Evolutionary conservation across 1,140 invertebrate species (phyloP).

Genomic region (Drosophila sechellia): DNA sequence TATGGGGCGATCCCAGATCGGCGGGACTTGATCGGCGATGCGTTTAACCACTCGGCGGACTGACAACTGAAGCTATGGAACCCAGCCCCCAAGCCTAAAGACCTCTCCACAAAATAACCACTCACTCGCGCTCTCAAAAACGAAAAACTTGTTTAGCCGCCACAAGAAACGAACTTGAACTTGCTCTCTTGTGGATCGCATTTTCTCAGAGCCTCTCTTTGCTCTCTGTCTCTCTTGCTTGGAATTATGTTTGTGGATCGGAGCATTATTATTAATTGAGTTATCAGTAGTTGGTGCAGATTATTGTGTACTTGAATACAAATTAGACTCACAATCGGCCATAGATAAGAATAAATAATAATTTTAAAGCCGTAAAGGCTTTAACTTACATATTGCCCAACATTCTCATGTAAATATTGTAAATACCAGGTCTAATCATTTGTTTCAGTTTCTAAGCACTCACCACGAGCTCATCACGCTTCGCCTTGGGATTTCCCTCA

Average conservation of each 20-base stretch:
- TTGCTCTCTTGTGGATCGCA: slow-evolving; percentile 29
- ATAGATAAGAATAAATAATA: neutral
- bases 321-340: neutral
- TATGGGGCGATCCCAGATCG: slow-evolving; percentile 20
- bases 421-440: neutral
- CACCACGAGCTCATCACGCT: neutral
- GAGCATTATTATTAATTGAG: slow-evolving; percentile 13
- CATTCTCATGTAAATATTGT: neutral
- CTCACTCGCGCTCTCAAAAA: slow-evolving; percentile 12
- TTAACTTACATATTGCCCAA: neutral
- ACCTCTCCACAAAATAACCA: neutral
- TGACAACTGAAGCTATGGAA: slow-evolving; percentile 41
- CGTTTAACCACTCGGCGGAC: slow-evolving; percentile 46
- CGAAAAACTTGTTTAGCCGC: slow-evolving; percentile 72
- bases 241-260: slow-evolving; percentile 23
- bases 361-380: neutral
- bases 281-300: slow-evolving; percentile 12
- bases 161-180: slow-evolving; percentile 60
- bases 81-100: slow-evolving; percentile 4
- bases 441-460: neutral
- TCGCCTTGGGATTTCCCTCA: slow-evolving; percentile 7
- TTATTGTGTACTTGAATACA: slow-evolving; percentile 6
- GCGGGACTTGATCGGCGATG: slow-evolving; percentile 41
- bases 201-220: neutral
- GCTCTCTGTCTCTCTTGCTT: slow-evolving; percentile 11